A percentile compares a stretch with the other conserved stretches of the same genome.
phyloP scores from a whole-genome alignment of 2,888 invertebrate genomes.

The Atethmia centrago region DNA sequence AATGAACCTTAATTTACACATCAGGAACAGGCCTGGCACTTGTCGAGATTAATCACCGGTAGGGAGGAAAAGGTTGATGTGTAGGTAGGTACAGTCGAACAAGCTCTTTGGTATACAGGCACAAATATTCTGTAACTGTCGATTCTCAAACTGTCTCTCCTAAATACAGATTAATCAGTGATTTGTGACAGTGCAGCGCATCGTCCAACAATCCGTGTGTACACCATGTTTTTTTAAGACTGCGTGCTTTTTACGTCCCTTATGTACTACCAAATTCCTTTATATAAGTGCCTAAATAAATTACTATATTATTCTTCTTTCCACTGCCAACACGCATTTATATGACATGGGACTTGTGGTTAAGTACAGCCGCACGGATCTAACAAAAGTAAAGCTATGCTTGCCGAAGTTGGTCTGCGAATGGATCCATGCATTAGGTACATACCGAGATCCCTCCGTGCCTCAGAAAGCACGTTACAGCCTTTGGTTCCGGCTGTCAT shows the following conservation, averaged over 20 bases:
- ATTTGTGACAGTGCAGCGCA: too few species aligned
- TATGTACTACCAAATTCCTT: not conserved
- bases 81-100: constrained; percentile 8
- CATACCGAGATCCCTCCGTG: not conserved
- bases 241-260: not conserved
- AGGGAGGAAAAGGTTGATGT: constrained; percentile 20
- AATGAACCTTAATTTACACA: constrained; percentile 43
- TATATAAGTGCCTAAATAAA: not conserved
- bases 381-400: not conserved
- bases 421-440: not conserved
- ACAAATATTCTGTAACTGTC: not conserved
- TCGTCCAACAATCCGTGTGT: not conserved
- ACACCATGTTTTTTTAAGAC: not conserved
- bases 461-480: not conserved
- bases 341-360: too few species aligned
- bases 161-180: not conserved
- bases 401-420: not conserved
- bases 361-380: not conserved
- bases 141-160: too few species aligned
- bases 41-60: constrained; percentile 39
- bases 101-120: not conserved
- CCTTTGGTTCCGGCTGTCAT: not conserved
- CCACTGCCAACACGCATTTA: not conserved
- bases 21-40: constrained; percentile 36
- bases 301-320: not conserved